Evolutionary conservation across 2,113 vertebrate genomes (phyloP).

Genomic region (Rhagologus leucostigma): DNA sequence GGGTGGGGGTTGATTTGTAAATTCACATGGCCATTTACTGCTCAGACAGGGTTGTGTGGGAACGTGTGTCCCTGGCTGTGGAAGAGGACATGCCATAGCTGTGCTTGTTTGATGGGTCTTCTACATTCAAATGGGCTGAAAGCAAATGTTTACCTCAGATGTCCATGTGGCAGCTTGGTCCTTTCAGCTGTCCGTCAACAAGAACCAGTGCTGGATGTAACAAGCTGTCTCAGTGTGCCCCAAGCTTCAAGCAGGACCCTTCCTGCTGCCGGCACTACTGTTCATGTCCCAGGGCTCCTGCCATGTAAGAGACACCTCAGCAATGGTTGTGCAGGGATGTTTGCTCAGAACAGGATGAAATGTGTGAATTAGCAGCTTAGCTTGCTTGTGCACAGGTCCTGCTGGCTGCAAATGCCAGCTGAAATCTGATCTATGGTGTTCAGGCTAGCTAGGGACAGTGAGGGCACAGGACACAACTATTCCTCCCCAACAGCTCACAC

Average conservation of each 20-base stretch:
- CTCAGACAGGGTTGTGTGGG: not conserved
- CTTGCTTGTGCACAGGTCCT: not conserved
- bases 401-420: not conserved
- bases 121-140: not conserved
- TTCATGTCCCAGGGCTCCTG: not conserved
- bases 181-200: not conserved
- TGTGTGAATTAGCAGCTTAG: not conserved
- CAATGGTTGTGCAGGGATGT: not conserved
- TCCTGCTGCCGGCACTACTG: not conserved
- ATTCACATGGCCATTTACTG: not conserved
- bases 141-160: not conserved
- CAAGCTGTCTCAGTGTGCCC: not conserved
- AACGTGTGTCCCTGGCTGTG: not conserved
- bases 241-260: fast-evolving
- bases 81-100: not conserved
- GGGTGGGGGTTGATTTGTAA: not conserved
- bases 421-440: not conserved
- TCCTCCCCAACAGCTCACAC: not conserved
- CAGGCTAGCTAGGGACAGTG: not conserved
- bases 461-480: not conserved
- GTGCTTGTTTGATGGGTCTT: not conserved
- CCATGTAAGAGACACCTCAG: fast-evolving
- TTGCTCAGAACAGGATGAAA: not conserved
- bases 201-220: not conserved
- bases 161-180: not conserved